Base-by-base conservation (phyloP, 2,113 vertebrate genomes). In the Emydocephalus ijimae region DNA sequence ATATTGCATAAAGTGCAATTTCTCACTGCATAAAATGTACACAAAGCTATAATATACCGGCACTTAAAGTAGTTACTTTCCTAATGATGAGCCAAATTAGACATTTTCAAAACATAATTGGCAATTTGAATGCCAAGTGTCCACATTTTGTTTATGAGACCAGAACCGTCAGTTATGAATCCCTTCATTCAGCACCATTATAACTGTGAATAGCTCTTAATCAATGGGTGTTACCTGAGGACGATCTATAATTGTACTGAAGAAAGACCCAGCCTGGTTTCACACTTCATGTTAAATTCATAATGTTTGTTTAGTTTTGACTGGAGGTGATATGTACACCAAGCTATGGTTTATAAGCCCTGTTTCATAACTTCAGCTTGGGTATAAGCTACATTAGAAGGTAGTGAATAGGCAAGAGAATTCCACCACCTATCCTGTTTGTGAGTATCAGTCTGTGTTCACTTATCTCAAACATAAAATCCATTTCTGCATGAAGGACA, bases 11-110 rank as follows among this genome's bases (percentile, higher is more conserved):
- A 94, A 88, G n/a, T 0, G 0, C 54, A 64, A 90, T 92, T 94
- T 95, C 64, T 94, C 21, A 90, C 29, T 88, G 48, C 48, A 88
- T 59, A 88, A 92, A 85, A 59, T 81, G 55, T 11, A 61, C 57
- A 34, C 15, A 50, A 86, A 57, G 55, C 90, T 59, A 94, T 15
- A 91, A 5, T 10, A 54, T 55, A 74, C 48, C 1, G 0, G 48
- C 48, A 9, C 48, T 50, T 90, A 21, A 85, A 11, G 54, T 1
- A 90, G 2, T n/a, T 64, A 15, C 24, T 24, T 86, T 21, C 87
- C 7, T 91, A 29, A 55, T 21, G 4, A 92, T 11, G 89, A 88
- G 1, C 24, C 89, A 21, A 61, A 54, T 12, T 85, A 85, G 29
- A n/a, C 61, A 34, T 74, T 39, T 74, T 74, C n/a, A 74, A 74